Evolutionary conservation across 2,888 invertebrate species (phyloP), one percentile per base, ranked within the genome.

Genomic region (Orthosia gracilis): DNA sequence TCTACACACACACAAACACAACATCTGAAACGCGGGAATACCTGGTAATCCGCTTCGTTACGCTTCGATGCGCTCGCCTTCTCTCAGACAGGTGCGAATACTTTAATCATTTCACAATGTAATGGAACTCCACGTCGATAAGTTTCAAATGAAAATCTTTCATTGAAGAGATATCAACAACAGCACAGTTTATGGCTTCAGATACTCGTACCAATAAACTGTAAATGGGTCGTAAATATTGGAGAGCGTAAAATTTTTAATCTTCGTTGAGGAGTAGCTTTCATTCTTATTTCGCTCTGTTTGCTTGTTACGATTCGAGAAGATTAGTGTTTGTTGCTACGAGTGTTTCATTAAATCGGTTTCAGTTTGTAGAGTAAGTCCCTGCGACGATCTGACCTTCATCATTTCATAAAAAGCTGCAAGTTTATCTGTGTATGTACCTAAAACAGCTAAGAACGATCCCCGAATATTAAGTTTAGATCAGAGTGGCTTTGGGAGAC

Each of bases 201-300:
- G 64, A 80, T 63, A n/a, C n/a, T n/a, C n/a, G n/a, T n/a, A 61
- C 67, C 76, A 76, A 74, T 85, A 86, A 86, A 84, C 61, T 66
- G 68, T 70, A 69, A 80, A 83, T 75, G 76, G 76, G 65, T 83
- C 84, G 72, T 84, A 84, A 84, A 76, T 84, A 83, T 83, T 71
- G 83, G 54, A 62, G 31, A 68, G 50, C 80, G 80, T 84, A 83
- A 79, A 73, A 73, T 47, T 49, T 85, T 86, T 83, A 85, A 83
- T 76, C 73, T 86, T 52, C 69, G n/a, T 59, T 80, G 55, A 76
- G 65, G 81, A 64, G 55, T 26, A 21, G 26, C 18, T 61, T 45
- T 45, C 26, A 18, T 21, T 54, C 49, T 49, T 26, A 26, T 18
- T 73, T 58, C 47, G n/a, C 40, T 49, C 52, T 59, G 45, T 69